Base-by-base conservation (phyloP, 2,797 vertebrate species). In the Ctenopoma multispine region DNA sequence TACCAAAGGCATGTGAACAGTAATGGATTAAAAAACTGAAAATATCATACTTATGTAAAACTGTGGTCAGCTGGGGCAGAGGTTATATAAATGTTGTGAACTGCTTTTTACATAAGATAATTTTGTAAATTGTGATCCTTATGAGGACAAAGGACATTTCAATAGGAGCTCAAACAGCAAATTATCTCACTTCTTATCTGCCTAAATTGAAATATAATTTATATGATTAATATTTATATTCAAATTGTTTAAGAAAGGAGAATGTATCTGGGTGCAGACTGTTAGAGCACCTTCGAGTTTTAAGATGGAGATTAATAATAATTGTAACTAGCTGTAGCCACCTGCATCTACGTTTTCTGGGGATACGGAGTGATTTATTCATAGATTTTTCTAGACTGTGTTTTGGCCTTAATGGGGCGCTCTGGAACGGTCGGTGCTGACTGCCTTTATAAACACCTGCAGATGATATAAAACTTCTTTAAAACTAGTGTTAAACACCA, bases 1-100 rank as follows among this genome's bases (percentile, higher is more conserved):
- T 27, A 80, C 69, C 27, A 82, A 75, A 77, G 61, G 72, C 79
- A 83, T 72, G 50, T 55, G 50, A 58, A 13, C 36, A 53, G 18
- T 41, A 29, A 53, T 15, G 10, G 50, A 60, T 57, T 43, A 7
- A 53, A 54, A 69, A 5, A 20, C 24, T 21, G 47, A 50, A 75
- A 70, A 67, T 29, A 76, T 15, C 20, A 50, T 13, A 29, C 11
- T 54, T 59, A 49, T 44, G n/a, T 40, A 24, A 63, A 48, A 51
- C 20, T 56, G 46, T 43, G 11, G 5, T 46, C 7, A 51, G 6
- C 47, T 56, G 34, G 49, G 17, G 23, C 21, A 54, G 34, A 10
- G 24, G 20, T 77, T 54, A 60, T 13, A 58, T 48, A 54, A 72
- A 64, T 31, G 38, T 36, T 61, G 24, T 31, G 4, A 29, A n/a